These are phyloP conservation scores for Archivesica marissinica DNA, from an alignment of 1,140 invertebrate species.

Conservation along the genomic window DNA sequence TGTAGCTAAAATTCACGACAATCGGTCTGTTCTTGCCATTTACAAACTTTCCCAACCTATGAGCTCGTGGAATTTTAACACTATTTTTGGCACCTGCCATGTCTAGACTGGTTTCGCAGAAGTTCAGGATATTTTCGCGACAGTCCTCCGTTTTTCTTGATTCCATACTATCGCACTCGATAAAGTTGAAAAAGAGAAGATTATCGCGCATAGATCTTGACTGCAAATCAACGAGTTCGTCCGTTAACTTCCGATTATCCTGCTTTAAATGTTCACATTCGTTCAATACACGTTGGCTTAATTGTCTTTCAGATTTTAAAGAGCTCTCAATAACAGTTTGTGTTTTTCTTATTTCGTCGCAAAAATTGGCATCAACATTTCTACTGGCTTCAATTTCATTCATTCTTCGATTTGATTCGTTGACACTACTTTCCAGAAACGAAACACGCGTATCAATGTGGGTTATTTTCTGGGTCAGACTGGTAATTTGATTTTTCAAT, in stretches of 20 bases:
- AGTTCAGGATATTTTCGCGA: not conserved
- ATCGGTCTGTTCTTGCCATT: not conserved
- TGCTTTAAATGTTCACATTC: constrained; percentile 3
- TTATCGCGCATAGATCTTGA: constrained; percentile 25
- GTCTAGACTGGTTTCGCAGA: not conserved
- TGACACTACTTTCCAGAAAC: not conserved
- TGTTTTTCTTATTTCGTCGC: constrained; percentile 15
- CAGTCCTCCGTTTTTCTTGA: constrained; percentile 10
- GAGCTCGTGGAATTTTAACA: not conserved
- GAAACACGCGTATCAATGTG: not conserved
- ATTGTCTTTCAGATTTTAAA: not conserved
- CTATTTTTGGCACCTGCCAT: not conserved
- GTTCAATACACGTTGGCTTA: not conserved
- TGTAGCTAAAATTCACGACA: constrained; percentile 15
- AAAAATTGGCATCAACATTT: constrained; percentile 13
- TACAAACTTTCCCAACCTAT: not conserved
- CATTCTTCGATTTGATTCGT: not conserved
- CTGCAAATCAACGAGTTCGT: not conserved
- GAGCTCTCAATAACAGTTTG: not conserved
- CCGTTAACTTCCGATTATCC: not conserved
- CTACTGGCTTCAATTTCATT: constrained; percentile 8
- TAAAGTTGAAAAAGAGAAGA: constrained; percentile 3
- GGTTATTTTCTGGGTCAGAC: not conserved
- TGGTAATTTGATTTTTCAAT: not conserved
- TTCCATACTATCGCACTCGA: not conserved